Percentiles rank a stretch among this genome's conserved stretches.
These are phyloP conservation scores for Octodonta nipae DNA, from an alignment of 2,888 invertebrate genomes.

Conservation along the genomic window DNA sequence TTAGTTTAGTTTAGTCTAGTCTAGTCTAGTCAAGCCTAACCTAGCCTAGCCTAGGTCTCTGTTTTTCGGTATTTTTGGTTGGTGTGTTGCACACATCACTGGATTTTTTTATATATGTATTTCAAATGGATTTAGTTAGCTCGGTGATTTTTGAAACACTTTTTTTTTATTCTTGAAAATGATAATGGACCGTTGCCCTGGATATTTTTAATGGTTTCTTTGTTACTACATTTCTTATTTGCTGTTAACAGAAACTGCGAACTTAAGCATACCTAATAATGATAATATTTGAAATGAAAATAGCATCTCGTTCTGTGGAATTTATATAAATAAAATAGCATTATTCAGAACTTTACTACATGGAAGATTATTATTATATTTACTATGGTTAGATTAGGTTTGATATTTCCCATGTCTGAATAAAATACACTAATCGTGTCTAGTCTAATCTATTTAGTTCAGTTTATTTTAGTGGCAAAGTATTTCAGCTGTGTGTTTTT, in stretches of 20 bases:
- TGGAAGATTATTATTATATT: conserved; percentile 17
- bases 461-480: too few relatives aligned
- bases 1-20: too few relatives aligned
- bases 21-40: too few relatives aligned
- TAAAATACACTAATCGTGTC: conserved; percentile 16
- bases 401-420: conserved; percentile 17
- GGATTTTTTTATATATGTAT: conserved; percentile 10
- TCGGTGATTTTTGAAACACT: too few relatives aligned
- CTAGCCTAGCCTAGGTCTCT: too few relatives aligned
- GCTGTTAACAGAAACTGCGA: conserved; percentile 14
- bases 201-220: conserved; percentile 8
- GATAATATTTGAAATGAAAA: conserved; percentile 2
- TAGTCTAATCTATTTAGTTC: too few relatives aligned
- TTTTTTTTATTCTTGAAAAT: too few relatives aligned
- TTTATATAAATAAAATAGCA: conserved; percentile 4
- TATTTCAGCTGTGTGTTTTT: too few relatives aligned
- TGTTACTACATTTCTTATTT: conserved; percentile 12
- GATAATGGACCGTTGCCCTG: too few relatives aligned
- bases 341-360: conserved; percentile 7
- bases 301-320: too few relatives aligned
- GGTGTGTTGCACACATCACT: conserved; percentile 7
- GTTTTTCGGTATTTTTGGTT: background rate
- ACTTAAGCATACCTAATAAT: conserved; percentile 10
- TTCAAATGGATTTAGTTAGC: too few relatives aligned
- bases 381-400: conserved; percentile 21